Base-by-base conservation (phyloP, 2,888 invertebrate species). In the Melinaea menophilus region DNA sequence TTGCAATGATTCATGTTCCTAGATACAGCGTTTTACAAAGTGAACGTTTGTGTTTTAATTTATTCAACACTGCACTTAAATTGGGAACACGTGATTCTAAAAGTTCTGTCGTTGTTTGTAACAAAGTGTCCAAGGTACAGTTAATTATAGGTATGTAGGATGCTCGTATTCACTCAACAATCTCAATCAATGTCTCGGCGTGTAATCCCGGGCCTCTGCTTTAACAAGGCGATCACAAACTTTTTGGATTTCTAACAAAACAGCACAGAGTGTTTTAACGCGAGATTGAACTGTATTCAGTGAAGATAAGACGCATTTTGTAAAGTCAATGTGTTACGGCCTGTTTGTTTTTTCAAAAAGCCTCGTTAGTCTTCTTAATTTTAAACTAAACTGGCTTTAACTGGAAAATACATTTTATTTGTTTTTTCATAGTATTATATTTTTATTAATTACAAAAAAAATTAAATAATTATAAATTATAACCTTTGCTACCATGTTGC, bases 211-310 rank as follows among this genome's bases (percentile, higher is more conserved):
- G 74, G 81, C 78, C 78, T 81, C 79, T 82, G 81, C 80, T 82
- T 83, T 82, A 85, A 85, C 85, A 83, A 85, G 84, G 81, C 84
- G 80, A 77, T 75, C 78, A 77, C 74, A 75, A 81, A 85, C 79
- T 86, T 86, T 86, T 85, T 85, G 79, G 79, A 80, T 79, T 79
- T 77, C 77, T 73, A 78, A 75, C 76, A 80, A 80, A 84, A 85
- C 0, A 84, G 82, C 84, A 80, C 71, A 70, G 67, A 67, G 35
- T 33, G 34, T 63, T 11, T 65, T 68, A 51, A 51, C 4, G 58
- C 2, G 3, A 65, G 75, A 79, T 59, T 75, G 58, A 55, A 58
- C 56, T 67, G 63, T 77, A 77, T 76, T 46, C 61, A n/a, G 63
- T 48, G 58, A 4, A 55, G 2, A 4, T 55, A 55, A 34, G 55